Conservation (phyloP, 1,140 invertebrate species). For the Episyrphus balteatus region DNA sequence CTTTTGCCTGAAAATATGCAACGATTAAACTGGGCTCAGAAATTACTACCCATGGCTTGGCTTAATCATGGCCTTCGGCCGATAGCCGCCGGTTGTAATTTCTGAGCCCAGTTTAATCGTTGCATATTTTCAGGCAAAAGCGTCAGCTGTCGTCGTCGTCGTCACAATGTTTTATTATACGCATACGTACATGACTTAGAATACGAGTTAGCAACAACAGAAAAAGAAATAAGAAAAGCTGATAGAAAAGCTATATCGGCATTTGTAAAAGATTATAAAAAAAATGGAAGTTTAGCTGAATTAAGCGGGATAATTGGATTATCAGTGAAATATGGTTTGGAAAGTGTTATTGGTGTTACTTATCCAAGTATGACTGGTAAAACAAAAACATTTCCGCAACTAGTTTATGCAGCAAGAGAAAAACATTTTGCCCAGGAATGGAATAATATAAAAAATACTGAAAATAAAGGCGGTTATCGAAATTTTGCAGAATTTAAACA, state of each 20-base stretch:
- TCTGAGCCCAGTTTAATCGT: too few relatives aligned
- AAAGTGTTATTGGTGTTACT: constrained; percentile 4
- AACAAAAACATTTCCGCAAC: constrained; percentile 3
- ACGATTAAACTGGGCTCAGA: too few relatives aligned
- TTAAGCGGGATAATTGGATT: constrained; percentile 5
- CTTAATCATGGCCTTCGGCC: too few relatives aligned
- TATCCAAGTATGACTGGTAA: constrained; percentile 3
- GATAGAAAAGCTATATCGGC: not conserved
- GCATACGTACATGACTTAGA: not conserved
- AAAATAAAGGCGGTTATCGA: constrained; percentile 5
- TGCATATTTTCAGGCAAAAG: too few relatives aligned
- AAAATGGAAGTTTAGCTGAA: not conserved
- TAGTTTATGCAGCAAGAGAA: constrained; percentile 6
- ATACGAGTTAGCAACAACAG: too few relatives aligned
- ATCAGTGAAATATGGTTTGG: constrained; percentile 5
- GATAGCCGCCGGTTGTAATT: too few relatives aligned
- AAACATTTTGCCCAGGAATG: constrained; percentile 4
- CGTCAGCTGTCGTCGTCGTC: too few relatives aligned
- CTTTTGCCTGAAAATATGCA: too few relatives aligned
- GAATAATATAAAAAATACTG: constrained; percentile 5
- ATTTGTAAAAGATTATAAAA: not conserved
- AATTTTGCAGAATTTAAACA: constrained; percentile 4
- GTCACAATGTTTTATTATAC: not conserved
- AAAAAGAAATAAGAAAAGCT: not conserved
- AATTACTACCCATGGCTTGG: too few relatives aligned